Percentiles rank a stretch among this genome's conserved stretches.
Conservation (phyloP, 2,797 vertebrate genomes). For the Tapirus indicus region DNA sequence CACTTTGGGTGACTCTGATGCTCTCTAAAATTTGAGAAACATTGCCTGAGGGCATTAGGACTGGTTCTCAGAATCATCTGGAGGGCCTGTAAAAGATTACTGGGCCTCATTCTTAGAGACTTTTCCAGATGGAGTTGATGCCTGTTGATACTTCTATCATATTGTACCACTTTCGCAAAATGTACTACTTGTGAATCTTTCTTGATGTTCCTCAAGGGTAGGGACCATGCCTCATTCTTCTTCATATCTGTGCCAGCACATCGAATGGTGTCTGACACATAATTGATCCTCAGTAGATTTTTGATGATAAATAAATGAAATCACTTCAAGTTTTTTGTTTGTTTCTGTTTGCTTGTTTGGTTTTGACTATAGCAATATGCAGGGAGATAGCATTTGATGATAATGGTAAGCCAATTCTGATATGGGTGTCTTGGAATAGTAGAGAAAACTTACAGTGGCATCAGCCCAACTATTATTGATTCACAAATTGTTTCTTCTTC, state of each 20-base stretch:
- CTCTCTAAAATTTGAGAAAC: neutral
- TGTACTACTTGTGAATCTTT: neutral
- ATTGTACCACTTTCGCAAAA: neutral
- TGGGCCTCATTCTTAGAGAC: neutral
- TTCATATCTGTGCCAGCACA: neutral
- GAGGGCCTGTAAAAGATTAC: neutral
- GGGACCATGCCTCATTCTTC: fast-evolving
- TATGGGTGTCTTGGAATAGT: neutral
- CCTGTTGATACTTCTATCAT: neutral
- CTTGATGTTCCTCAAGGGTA: neutral
- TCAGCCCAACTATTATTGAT: neutral
- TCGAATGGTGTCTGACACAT: neutral
- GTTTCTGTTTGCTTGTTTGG: neutral
- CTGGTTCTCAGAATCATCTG: neutral
- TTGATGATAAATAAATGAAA: neutral
- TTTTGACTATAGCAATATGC: neutral
- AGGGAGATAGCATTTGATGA: neutral
- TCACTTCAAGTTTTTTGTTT: neutral
- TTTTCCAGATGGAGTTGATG: neutral
- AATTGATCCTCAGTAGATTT: neutral
- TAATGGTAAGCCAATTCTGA: neutral
- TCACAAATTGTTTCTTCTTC: neutral
- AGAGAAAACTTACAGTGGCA: neutral
- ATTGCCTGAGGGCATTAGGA: neutral
- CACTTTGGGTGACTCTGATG: neutral